phyloP scores from a whole-genome alignment of 2,888 invertebrate species.

The Zhuqinia jingwanae region DNA sequence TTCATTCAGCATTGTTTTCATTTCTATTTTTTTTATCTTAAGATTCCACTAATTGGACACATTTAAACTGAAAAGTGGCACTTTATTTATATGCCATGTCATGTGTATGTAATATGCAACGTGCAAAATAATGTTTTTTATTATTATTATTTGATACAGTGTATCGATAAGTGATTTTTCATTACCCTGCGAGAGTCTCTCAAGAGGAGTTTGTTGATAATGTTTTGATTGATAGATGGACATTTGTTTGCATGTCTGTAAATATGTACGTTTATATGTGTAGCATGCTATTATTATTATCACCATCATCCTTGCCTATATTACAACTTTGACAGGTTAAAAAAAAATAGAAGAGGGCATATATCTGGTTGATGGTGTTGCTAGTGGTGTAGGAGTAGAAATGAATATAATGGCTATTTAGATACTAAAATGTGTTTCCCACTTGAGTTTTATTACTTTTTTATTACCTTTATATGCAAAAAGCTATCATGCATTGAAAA shows the following conservation, averaged over 20 bases:
- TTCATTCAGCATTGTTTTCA: constrained; percentile 32
- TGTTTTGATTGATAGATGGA: constrained; percentile 38
- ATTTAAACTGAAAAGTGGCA: constrained; percentile 36
- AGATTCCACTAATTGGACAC: constrained; percentile 31
- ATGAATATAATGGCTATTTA: not conserved
- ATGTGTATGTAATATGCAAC: not conserved
- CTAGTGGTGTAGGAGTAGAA: constrained; percentile 6
- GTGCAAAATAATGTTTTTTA: too few relatives aligned
- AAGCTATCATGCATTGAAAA: constrained; percentile 27
- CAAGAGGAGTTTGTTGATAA: constrained; percentile 1
- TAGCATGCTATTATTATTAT: constrained; percentile 25
- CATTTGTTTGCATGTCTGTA: constrained; percentile 30
- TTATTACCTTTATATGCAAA: constrained; percentile 56
- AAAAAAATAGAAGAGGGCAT: constrained; percentile 24
- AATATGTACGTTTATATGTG: too few relatives aligned
- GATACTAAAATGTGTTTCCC: not conserved
- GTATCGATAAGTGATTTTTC: constrained; percentile 35
- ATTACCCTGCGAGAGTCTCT: not conserved
- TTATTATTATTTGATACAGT: constrained; percentile 39
- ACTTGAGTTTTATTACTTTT: constrained; percentile 38
- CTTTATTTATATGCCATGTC: not conserved
- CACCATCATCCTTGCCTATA: constrained; percentile 26
- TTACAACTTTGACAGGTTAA: constrained; percentile 35
- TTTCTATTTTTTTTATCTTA: not conserved
- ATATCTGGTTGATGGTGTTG: constrained; percentile 32